Evolutionary conservation across 1,140 invertebrate species (phyloP), one percentile per base, ranked within the genome.

Genomic region (Drosophila subpulchrella): DNA sequence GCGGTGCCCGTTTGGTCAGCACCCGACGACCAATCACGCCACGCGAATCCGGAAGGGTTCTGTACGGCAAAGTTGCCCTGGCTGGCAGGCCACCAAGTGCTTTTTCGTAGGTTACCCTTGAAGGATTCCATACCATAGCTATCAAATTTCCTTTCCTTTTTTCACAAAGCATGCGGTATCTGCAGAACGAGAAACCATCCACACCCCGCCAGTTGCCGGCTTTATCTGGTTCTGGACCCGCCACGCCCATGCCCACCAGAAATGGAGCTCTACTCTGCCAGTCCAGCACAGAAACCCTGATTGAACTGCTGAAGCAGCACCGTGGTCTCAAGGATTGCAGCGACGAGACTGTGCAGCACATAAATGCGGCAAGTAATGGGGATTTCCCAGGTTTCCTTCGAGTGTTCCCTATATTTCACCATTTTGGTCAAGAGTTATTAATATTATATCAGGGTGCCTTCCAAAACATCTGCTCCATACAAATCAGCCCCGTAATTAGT

Each of bases 1-100:
- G 90, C 15, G 92, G 91, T 10, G 91, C 94, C 11, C 93, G 94
- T 3, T 88, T 95, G 53, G 93, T 96, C 41, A 94, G 95, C 81
- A 97, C 96, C 0, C 94, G 95, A 62, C 93, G 97, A 32, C 97
- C 97, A 4, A 97, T 96, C 82, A 97, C 97, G 10, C 96, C 96
- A 7, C 93, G 95, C 27, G 96, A 97, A 58, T 95, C 95, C 32
- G 95, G 96, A 60, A 93, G 96, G 50, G 94, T 95, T 4, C 93
- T 97, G 10, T 96, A 96, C 92, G 95, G 95, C 48, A 94, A 94
- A 63, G 93, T 93, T 34, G 89, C 92, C 51, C 80, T 93, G 73
- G 92, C 94, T 24, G 94, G 95, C 56, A 92, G 97, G 63, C 96
- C 97, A 17, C 96, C 96, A 1, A 97, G 96, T 92, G 94, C 96